Base-by-base conservation (phyloP, 2,113 vertebrate species). In the Corydoras maculifer region DNA sequence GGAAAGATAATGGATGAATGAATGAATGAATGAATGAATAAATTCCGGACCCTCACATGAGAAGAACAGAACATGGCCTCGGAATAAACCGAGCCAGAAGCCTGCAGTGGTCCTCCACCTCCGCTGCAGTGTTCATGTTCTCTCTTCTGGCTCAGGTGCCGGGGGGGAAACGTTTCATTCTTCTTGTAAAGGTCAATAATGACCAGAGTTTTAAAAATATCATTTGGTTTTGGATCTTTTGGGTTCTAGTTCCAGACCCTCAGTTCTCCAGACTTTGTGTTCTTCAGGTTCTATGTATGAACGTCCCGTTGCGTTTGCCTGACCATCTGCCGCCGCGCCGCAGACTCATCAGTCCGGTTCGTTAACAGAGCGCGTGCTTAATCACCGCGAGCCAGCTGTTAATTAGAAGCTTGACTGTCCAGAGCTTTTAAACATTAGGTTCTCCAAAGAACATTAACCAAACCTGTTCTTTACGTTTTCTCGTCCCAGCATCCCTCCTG, bases 331-430 rank as follows among this genome's bases (percentile, higher is more conserved):
- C 65, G 53, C 55, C 32, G 48, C 5, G 14, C 64, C 65, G 72
- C 57, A 32, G 72, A 72, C 75, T 75, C 77, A 75, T 78, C 73
- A 78, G 68, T 78, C 65, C 71, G 59, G 54, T 65, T 73, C 75
- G 71, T 72, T 75, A 71, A 68, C 54, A 72, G 77, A 78, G 67
- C 65, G 74, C 75, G 72, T 65, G 35, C 73, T 75, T 75, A 49
- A 75, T 78, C 75, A 78, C 65, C 12, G 9, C 0, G n/a, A 64
- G 60, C 49, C 77, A 78, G 69, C 60, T 78, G 77, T 72, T 70
- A 58, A 68, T 72, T 65, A 60, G 43, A 63, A 48, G 59, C 6
- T 8, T 25, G 18, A 25, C 18, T 25, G 18, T 25, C 18, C 18
- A 25, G 18, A 25, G 18, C 18, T 25, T 25, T 25, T 25, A 25